Percentiles rank a stretch among this genome's conserved stretches.
Evolutionary conservation across 2,797 vertebrate genomes (phyloP).

Genomic region (Alauda arvensis): DNA sequence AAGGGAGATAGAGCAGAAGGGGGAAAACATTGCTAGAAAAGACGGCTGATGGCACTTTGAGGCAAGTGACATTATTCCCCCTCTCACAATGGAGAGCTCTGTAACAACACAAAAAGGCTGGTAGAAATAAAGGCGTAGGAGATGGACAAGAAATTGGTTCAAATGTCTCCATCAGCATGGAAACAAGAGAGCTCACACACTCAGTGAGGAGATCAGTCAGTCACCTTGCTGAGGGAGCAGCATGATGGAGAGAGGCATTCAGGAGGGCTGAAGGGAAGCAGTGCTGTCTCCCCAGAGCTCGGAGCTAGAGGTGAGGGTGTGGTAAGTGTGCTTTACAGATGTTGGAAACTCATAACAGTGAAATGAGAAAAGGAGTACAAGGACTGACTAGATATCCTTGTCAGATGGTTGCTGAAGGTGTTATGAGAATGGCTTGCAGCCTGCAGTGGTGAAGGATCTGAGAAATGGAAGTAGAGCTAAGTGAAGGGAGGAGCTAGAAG

Average conservation of each 20-base stretch:
- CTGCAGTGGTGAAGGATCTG: neutral
- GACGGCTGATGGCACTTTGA: neutral
- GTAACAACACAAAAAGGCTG: neutral
- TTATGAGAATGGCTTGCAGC: neutral
- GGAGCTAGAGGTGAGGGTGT: neutral
- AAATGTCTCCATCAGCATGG: neutral
- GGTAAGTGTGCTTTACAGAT: neutral
- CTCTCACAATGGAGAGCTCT: neutral
- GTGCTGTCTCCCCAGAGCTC: neutral
- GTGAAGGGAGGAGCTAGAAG: neutral
- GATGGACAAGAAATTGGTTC: neutral
- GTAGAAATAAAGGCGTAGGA: neutral
- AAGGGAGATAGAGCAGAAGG: neutral
- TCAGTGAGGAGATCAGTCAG: neutral
- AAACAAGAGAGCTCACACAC: neutral
- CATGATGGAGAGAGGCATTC: neutral
- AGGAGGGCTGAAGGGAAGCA: neutral
- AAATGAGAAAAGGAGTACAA: neutral
- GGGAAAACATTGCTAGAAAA: neutral
- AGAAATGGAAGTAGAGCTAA: neutral
- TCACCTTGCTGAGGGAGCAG: neutral
- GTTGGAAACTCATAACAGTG: neutral
- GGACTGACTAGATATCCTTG: neutral
- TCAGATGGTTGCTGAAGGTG: neutral
- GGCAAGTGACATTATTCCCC: neutral